These are phyloP conservation scores for Galerucella nymphaeae DNA, from an alignment of 2,888 invertebrate genomes.

Conservation along the genomic window DNA sequence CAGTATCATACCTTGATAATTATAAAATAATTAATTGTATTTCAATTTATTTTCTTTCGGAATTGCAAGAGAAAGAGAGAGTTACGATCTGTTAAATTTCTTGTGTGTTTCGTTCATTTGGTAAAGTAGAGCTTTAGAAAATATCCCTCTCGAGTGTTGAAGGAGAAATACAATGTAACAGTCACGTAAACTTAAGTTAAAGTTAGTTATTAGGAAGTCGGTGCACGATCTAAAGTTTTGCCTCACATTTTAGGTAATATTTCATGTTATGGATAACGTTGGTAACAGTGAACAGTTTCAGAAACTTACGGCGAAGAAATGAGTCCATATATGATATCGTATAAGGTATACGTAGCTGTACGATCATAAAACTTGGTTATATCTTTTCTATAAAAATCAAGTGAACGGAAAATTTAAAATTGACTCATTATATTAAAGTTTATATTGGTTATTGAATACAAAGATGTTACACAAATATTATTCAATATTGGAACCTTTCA, in stretches of 20 bases:
- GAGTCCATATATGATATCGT: neutral
- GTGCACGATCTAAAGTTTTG: conserved; percentile 31
- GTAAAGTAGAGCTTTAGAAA: conserved; percentile 29
- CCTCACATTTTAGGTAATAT: conserved; percentile 31
- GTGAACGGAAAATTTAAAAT: no score
- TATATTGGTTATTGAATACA: no score
- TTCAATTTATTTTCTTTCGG: neutral
- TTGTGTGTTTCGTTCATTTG: conserved; percentile 18
- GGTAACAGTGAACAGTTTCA: neutral
- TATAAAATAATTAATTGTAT: neutral
- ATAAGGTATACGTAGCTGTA: neutral
- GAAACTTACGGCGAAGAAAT: neutral
- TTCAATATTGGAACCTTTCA: no score
- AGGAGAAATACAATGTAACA: conserved; percentile 33
- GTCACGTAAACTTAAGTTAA: conserved; percentile 35
- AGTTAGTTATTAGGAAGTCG: conserved; percentile 34
- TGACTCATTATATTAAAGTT: no score
- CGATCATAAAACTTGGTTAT: neutral
- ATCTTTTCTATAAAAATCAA: no score
- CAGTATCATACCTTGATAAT: neutral
- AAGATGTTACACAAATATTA: no score
- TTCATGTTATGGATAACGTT: conserved; percentile 24
- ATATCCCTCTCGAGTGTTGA: conserved; percentile 32
- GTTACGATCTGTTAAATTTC: conserved; percentile 8
- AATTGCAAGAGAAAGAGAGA: conserved; percentile 11